These are phyloP conservation scores for Merluccius polli DNA, from an alignment of 2,797 vertebrate species.

Conservation along the genomic window DNA sequence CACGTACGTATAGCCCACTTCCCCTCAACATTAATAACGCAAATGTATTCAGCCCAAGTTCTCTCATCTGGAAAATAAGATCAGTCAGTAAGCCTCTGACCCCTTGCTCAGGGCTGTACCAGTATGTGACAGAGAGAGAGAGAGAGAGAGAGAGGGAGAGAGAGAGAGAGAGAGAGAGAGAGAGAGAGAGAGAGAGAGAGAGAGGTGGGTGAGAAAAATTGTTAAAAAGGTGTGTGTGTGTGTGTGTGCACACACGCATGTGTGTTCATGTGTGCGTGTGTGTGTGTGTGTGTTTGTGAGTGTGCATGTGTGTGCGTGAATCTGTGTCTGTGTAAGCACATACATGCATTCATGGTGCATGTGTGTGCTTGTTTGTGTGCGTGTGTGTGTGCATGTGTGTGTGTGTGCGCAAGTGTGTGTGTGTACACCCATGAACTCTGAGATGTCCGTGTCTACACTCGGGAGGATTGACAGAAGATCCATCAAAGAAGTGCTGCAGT, in stretches of 20 bases:
- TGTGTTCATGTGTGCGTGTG: background rate
- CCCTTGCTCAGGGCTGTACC: conserved; percentile 60
- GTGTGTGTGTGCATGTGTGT: conserved; percentile 47
- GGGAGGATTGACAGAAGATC: conserved; percentile 50
- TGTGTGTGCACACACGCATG: too few relatives aligned
- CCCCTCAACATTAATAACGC: conserved; percentile 57
- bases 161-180: background rate
- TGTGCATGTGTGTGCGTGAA: conserved; percentile 17
- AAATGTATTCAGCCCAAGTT: conserved; percentile 66
- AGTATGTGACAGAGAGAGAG: conserved; percentile 55
- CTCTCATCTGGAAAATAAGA: conserved; percentile 72
- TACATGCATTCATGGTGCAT: conserved; percentile 28
- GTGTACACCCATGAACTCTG: conserved; percentile 43
- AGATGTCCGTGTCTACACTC: conserved; percentile 40
- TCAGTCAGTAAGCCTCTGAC: conserved; percentile 70
- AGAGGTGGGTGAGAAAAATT: too few relatives aligned
- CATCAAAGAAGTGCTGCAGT: conserved; percentile 41
- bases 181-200: too few relatives aligned
- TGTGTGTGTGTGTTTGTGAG: conserved; percentile 11
- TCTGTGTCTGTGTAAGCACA: background rate
- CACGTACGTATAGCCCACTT: conserved; percentile 21
- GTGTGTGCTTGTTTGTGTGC: conserved; percentile 49
- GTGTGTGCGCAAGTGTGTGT: conserved; percentile 34
- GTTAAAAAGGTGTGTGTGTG: too few relatives aligned
- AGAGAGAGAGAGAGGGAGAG: conserved; percentile 8